Conservation (phyloP, 2,888 invertebrate genomes). For the Clanis bilineata region DNA sequence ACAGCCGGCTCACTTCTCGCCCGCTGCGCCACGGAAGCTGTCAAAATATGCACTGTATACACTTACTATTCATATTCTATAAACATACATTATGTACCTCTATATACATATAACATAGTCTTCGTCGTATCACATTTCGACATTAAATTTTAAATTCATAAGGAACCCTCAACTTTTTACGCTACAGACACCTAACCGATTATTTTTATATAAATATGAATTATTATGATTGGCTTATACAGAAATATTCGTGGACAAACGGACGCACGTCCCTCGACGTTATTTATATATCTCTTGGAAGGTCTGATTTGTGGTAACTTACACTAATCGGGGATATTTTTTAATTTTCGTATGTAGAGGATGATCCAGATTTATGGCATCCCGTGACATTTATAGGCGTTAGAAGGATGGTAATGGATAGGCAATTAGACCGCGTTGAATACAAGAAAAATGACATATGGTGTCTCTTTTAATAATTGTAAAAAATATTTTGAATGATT, state of each 20-base stretch:
- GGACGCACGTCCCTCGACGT: conserved; percentile 19
- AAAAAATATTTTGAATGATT: no score
- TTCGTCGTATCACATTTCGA: no score
- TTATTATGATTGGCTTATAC: conserved; percentile 47
- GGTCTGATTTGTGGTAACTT: conserved; percentile 17
- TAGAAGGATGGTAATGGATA: background rate
- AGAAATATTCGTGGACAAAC: conserved; percentile 31
- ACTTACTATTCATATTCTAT: no score
- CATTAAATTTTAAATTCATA: background rate
- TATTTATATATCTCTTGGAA: conserved; percentile 32
- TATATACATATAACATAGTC: no score
- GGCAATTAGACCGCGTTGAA: no score
- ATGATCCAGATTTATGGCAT: background rate
- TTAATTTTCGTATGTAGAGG: conserved; percentile 1
- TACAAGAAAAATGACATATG: background rate
- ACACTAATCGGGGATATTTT: conserved; percentile 15
- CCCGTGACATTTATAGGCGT: background rate
- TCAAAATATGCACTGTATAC: no score
- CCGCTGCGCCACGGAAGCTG: no score
- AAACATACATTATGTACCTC: no score
- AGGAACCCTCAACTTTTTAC: conserved; percentile 18
- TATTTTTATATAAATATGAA: conserved; percentile 38
- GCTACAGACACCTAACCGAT: conserved; percentile 13
- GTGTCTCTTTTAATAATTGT: no score
- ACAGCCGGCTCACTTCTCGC: no score